A percentile compares a stretch with the other conserved stretches of the same genome.
Evolutionary conservation across 37 sponge, comb jelly and placozoan species (phyloP).

Genomic region (Ianthella basta): DNA sequence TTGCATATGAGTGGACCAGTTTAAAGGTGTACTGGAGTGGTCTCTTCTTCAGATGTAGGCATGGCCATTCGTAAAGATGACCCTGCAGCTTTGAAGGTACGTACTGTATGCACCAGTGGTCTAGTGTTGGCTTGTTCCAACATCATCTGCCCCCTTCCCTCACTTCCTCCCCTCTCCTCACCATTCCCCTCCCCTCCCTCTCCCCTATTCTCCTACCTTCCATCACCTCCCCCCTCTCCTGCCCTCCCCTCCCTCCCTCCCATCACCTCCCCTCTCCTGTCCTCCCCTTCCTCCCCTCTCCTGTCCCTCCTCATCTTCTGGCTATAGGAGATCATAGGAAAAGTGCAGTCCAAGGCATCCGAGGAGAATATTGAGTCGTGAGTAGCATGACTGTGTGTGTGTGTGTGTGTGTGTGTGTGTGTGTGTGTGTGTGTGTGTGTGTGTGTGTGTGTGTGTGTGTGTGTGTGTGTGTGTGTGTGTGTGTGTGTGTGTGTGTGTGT

Average conservation of each 20-base stretch:
- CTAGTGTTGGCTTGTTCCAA: background rate
- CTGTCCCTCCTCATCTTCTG: background rate
- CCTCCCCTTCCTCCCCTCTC: too few relatives aligned
- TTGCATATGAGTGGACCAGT: background rate
- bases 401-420: background rate
- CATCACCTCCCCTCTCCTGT: too few relatives aligned
- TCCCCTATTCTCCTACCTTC: too few relatives aligned
- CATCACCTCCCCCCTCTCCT: too few relatives aligned
- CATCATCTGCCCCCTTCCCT: conserved; percentile 1
- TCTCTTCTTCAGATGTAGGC: conserved; percentile 65
- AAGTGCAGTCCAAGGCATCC: conserved; percentile 78
- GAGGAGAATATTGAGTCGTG: conserved; percentile 38
- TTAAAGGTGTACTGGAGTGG: background rate
- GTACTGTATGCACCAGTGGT: background rate
- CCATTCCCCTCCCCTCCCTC: background rate
- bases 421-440: background rate
- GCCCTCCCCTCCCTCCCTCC: background rate
- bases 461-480: background rate
- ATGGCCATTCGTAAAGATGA: conserved; percentile 95
- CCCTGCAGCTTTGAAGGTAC: conserved; percentile 87
- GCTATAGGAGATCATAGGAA: conserved; percentile 70
- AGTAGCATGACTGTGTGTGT: background rate
- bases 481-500: background rate
- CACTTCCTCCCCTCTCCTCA: background rate
- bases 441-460: background rate